Percentiles rank a stretch among this genome's conserved stretches.
Conservation (phyloP, 92 coral and sea anemone genomes). For the Chrysogorgia sp. region DNA sequence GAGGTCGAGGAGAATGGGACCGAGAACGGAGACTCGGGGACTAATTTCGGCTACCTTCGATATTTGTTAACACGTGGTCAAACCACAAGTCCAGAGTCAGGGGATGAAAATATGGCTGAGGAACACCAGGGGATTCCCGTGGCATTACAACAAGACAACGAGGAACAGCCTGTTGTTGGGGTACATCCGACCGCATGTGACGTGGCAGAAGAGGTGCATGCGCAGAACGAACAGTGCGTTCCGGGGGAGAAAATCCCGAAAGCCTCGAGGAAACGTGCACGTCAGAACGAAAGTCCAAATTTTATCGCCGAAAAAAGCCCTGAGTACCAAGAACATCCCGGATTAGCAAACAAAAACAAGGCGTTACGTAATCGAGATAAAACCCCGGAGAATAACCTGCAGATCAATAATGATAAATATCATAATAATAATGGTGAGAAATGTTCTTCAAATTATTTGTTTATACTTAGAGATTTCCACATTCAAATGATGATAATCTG, state of each 20-base stretch:
- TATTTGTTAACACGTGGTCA: conserved; percentile 30
- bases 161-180: neutral
- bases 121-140: neutral
- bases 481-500: too few relatives aligned
- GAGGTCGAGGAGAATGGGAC: conserved; percentile 35
- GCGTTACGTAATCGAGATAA: neutral
- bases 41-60: conserved; percentile 13
- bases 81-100: conserved; percentile 1
- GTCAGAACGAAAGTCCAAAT: neutral
- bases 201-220: too few relatives aligned
- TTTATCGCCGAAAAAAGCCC: neutral
- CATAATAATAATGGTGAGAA: neutral
- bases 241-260: neutral
- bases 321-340: neutral
- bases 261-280: conserved; percentile 17
- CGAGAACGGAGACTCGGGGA: neutral
- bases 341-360: neutral
- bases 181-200: too few relatives aligned
- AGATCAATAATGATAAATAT: neutral
- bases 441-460: too few relatives aligned
- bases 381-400: neutral
- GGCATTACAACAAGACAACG: neutral
- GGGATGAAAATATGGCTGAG: conserved; percentile 1
- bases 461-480: too few relatives aligned
- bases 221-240: neutral